Evolutionary conservation across 2,888 invertebrate genomes (phyloP).

Genomic region (Hyalella azteca): DNA sequence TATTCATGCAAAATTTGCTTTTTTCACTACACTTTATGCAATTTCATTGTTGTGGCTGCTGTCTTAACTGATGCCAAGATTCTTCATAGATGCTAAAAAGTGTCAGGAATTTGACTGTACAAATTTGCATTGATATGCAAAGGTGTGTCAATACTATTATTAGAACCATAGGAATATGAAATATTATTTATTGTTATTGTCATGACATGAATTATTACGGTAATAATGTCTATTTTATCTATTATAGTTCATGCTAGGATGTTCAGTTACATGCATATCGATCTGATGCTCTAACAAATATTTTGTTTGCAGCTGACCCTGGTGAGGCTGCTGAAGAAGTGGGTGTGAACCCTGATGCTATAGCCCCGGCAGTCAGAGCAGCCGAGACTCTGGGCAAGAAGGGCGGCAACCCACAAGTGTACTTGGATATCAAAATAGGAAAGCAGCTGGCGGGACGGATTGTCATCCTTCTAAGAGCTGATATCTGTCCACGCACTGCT

Average conservation of each 20-base stretch:
- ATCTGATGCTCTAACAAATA: too few relatives aligned
- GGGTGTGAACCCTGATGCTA: constrained; percentile 27
- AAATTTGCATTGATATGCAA: too few relatives aligned
- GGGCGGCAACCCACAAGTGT: constrained; percentile 84
- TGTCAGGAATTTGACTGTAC: too few relatives aligned
- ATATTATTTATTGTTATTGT: too few relatives aligned
- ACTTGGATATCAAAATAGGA: constrained; percentile 91
- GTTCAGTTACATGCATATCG: too few relatives aligned
- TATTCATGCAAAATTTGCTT: too few relatives aligned
- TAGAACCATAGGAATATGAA: too few relatives aligned
- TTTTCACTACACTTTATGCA: too few relatives aligned
- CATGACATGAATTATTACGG: background rate
- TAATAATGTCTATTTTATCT: background rate
- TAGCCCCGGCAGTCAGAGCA: constrained; percentile 40
- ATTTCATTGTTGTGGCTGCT: too few relatives aligned
- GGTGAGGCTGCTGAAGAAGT: background rate
- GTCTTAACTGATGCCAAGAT: too few relatives aligned
- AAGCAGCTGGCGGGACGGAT: constrained; percentile 86
- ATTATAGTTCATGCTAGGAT: background rate
- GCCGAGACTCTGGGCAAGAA: constrained; percentile 64
- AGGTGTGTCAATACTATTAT: too few relatives aligned
- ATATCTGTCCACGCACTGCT: constrained; percentile 93
- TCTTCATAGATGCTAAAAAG: too few relatives aligned
- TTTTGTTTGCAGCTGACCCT: background rate
- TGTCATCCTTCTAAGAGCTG: constrained; percentile 87